Conservation (phyloP, 2,113 vertebrate genomes). For the Pontoporia blainvillei region DNA sequence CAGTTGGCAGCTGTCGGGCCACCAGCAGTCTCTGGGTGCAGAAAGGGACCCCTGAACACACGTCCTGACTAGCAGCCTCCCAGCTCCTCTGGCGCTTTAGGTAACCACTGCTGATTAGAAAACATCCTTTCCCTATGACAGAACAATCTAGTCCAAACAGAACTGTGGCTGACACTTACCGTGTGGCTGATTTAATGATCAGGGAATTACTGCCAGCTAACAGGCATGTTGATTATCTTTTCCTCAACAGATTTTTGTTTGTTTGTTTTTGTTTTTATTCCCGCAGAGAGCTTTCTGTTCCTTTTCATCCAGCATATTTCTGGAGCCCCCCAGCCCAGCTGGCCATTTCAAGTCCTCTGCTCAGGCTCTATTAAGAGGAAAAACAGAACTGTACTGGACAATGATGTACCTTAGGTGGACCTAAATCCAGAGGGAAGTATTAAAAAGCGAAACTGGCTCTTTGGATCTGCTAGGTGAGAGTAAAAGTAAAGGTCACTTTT, state of each 20-base stretch:
- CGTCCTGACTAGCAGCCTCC: background rate
- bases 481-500: conserved; percentile 50
- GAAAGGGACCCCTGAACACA: background rate
- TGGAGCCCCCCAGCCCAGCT: background rate
- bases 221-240: background rate
- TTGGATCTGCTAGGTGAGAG: conserved; percentile 32
- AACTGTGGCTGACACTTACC: background rate
- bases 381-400: background rate
- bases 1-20: conserved; percentile 10
- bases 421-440: background rate
- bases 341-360: background rate
- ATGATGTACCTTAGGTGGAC: background rate
- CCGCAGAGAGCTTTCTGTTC: background rate
- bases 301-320: background rate
- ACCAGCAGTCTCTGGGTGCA: background rate
- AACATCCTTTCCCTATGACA: background rate
- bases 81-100: background rate
- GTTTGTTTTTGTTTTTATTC: background rate
- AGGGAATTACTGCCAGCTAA: background rate
- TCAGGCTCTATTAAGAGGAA: background rate
- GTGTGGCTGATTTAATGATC: background rate
- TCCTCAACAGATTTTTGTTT: background rate
- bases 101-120: background rate
- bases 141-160: background rate
- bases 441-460: background rate